A percentile compares a stretch with the other conserved stretches of the same genome.
These are phyloP conservation scores for Brenthis daphne DNA, from an alignment of 2,888 invertebrate genomes.

Conservation along the genomic window DNA sequence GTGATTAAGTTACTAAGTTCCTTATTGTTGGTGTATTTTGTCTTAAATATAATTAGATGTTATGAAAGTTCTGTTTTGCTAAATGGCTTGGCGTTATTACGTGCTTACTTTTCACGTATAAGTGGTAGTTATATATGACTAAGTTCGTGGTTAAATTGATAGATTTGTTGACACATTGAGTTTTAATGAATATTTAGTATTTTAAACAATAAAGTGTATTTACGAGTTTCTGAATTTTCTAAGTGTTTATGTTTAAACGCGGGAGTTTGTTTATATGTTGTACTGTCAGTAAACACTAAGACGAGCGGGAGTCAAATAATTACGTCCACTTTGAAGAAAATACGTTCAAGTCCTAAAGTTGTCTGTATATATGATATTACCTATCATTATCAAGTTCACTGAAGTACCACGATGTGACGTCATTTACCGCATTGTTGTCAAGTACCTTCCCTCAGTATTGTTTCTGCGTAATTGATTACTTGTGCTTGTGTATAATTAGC, in stretches of 20 bases:
- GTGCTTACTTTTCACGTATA: too few species aligned
- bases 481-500: conserved; percentile 15
- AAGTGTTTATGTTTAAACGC: too few species aligned
- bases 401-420: background rate
- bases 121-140: background rate
- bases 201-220: too few species aligned
- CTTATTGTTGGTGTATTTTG: conserved; percentile 4
- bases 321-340: too few species aligned
- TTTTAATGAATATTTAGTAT: too few species aligned
- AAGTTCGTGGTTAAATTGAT: background rate
- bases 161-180: too few species aligned
- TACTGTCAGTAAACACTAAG: too few species aligned
- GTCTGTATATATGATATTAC: too few species aligned
- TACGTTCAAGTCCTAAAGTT: too few species aligned
- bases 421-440: conserved; percentile 1
- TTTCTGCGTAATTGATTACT: conserved; percentile 21
- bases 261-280: too few species aligned
- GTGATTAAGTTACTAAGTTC: conserved; percentile 29
- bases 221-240: too few species aligned
- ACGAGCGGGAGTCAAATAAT: too few species aligned
- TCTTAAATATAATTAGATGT: conserved; percentile 16
- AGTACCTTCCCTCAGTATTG: conserved; percentile 1
- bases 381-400: background rate
- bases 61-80: background rate
- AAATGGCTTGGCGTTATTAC: background rate